Evolutionary conservation across 2,113 vertebrate species (phyloP), one percentile per base, ranked within the genome.

Genomic region (Ivindomyrus marchei): DNA sequence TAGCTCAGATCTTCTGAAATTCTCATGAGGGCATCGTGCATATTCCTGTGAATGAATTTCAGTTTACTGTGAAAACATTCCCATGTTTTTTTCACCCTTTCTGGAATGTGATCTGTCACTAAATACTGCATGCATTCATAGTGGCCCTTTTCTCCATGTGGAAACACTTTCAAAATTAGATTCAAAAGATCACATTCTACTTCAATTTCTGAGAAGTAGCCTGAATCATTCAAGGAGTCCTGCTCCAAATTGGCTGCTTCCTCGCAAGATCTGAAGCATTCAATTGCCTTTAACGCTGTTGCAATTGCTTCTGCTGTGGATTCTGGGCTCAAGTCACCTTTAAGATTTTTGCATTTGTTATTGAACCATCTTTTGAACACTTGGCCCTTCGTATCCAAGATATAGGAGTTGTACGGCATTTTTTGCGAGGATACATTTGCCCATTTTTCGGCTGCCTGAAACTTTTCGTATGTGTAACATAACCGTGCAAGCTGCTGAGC

Each of bases 381-480:
- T 24, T 97, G 97, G 0, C 97, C 97, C 93, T 96, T 96, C 84
- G 97, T 97, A 90, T 97, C 95, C 0, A 97, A 94, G 91, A 97
- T 97, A 39, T 91, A 97, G 0, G 97, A 97, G 93, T 97, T 96
- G 9, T 92, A 90, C 0, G 97, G 96, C 90, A 92, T 90, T 58
- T 94, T 89, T 11, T 17, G 66, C 85, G 93, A 96, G 91, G 97
- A 96, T 6, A 92, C 90, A 11, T 93, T 90, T 90, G 96, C 96
- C 97, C 97, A 97, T 0, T 91, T 0, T 91, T 95, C 90, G 0
- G 97, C 96, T 0, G 96, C 95, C 91, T 95, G 92, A 93, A 97
- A 97, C 84, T 93, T 95, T 49, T 97, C 27, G 0, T 96, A 91
- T n/a, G 27, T 93, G 3, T 96, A 97, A 90, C 95, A 93, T 53